Evolutionary conservation across 2,113 vertebrate genomes (phyloP), one percentile per base, ranked within the genome.

Genomic region (Pitta sordida): DNA sequence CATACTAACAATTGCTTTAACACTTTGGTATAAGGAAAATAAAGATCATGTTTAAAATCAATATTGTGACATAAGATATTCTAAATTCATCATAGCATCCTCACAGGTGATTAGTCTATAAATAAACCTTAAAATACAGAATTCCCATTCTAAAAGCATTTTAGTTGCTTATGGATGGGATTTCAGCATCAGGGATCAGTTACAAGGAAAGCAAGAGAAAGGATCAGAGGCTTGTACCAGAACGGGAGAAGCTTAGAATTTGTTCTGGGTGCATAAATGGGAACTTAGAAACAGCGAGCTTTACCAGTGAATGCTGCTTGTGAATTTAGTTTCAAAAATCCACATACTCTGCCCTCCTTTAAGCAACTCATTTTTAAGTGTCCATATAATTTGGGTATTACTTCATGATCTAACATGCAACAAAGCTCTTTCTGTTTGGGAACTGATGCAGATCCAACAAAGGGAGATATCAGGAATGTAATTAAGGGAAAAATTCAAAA

Each of bases 31-130:
- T 0, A 46, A 15, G 1, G 30, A 91, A 91, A 90, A 73, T 26
- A 83, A 63, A 36, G 29, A 73, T 17, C 6, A 46, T 2, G 1
- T 49, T 59, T 76, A 32, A 49, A 34, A 65, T 27, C 0, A 0
- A 2, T 24, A 51, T 3, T 55, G 7, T 37, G 32, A n/a, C 3
- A 0, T 23, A 83, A 46, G 17, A 39, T 30, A 58, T 24, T 62
- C 26, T 76, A 39, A 70, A 36, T 5, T 53, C 19, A 65, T 14
- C 2, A 41, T 24, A 77, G 43, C 73, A 76, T 48, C 12, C 20
- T 53, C 34, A 34, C 7, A 49, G 10, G 13, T 27, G n/a, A 44
- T 12, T 8, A 14, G 7, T 5, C 34, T 41, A 29, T 4, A 44
- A 64, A 44, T 5, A 70, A 71, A 58, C 26, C 13, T 53, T 37